Base-by-base conservation (phyloP, 37 sponge, comb jelly and placozoan genomes). In the Bolinopsis microptera region DNA sequence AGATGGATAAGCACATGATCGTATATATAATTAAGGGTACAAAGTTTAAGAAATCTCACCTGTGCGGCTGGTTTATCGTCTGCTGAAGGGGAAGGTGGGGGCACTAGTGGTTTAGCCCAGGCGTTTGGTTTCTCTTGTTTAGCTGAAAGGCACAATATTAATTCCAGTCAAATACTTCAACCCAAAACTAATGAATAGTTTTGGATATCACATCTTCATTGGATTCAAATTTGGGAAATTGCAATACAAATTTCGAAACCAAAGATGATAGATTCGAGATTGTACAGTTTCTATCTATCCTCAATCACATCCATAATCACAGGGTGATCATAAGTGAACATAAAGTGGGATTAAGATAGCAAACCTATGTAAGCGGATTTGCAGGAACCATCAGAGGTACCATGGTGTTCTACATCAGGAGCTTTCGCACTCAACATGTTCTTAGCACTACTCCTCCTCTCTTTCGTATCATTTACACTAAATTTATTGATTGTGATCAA, bases 361-460 rank as follows among this genome's bases (percentile, higher is more conserved):
- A 39, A 39, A 86, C 90, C 90, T 33, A 86, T 86, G 26, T 28
- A 28, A 26, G 32, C 35, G 16, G 90, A 21, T 34, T 86, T 86
- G 90, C 90, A 86, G 48, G 90, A 86, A 39, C 61, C 35, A 23
- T 86, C 90, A 86, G 90, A 24, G 24, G 36, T 38, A 41, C 38
- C 48, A 36, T 26, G 90, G 9, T 33, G 90, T 41, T 86, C 90
- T 86, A 86, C 90, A 86, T 86, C 90, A 41, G 90, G 90, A 41
- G 36, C 39, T 48, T 86, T 86, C 23, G 90, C 90, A 86, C 90
- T 86, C 61, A 86, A 86, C 90, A 86, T 86, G 90, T n/a, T 86
- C 61, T 48, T 48, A 48, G 61, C 61, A 48, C 61, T 48, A 18
- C 61, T 48, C 13, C 61, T 48, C 61, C 61, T 48, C 61, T 48